Evolutionary conservation across 30 jellyfish, hydroid and myxozoan genomes (phyloP).

Genomic region (Hydractinia echinata): DNA sequence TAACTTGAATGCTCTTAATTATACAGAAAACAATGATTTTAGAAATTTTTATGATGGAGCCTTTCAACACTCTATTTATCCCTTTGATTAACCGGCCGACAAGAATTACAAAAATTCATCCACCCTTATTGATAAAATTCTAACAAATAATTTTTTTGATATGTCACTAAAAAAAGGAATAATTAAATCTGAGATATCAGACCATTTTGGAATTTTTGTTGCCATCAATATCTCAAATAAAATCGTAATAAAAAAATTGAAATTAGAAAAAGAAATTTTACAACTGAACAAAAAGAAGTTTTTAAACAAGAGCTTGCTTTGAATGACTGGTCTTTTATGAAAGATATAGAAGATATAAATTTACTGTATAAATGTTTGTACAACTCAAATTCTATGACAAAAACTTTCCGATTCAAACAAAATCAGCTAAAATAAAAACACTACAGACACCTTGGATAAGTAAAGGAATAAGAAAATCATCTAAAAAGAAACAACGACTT

Average conservation of each 20-base stretch:
- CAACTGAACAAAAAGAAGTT: no score
- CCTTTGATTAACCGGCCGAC: conserved; percentile 11
- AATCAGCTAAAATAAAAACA: no score
- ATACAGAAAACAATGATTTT: background rate
- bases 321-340: no score
- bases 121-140: background rate
- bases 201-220: background rate
- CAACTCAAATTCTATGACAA: no score
- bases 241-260: conserved; percentile 2
- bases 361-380: no score
- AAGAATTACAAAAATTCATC: background rate
- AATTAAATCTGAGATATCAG: background rate
- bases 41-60: background rate
- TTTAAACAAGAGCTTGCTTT: no score
- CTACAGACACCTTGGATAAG: no score
- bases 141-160: background rate
- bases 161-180: background rate
- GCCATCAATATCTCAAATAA: background rate
- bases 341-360: no score
- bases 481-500: no score
- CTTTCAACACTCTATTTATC: background rate
- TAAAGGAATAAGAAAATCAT: no score
- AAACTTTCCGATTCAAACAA: no score
- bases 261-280: background rate
- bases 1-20: background rate